Evolutionary conservation across 2,888 invertebrate species (phyloP).

Genomic region (Philereme transversata): DNA sequence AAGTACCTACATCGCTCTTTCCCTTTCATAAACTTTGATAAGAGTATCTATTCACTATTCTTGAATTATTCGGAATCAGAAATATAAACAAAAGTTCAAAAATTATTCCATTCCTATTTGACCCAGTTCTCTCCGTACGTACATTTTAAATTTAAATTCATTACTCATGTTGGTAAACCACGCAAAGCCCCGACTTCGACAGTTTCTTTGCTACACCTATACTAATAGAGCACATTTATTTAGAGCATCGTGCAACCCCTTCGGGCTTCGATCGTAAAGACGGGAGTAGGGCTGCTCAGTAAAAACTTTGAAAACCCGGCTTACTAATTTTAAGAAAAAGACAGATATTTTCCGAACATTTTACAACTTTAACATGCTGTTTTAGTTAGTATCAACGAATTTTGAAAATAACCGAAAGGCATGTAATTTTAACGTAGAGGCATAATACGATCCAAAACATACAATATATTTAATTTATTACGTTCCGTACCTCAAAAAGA

Average conservation of each 20-base stretch:
- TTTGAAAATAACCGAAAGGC: too few species aligned
- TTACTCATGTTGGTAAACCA: conserved; percentile 32
- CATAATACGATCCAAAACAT: too few species aligned
- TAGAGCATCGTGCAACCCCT: conserved; percentile 32
- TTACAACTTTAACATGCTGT: too few species aligned
- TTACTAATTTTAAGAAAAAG: background rate
- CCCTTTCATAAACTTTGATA: too few species aligned
- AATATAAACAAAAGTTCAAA: conserved; percentile 5
- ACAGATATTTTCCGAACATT: too few species aligned
- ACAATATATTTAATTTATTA: too few species aligned
- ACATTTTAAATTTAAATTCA: conserved; percentile 39
- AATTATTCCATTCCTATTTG: conserved; percentile 8
- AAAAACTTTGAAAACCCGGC: conserved; percentile 14
- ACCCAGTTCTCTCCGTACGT: conserved; percentile 11
- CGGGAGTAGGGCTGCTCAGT: conserved; percentile 14
- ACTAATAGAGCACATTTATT: conserved; percentile 40
- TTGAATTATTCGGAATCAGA: too few species aligned
- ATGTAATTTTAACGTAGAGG: too few species aligned
- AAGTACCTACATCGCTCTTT: too few species aligned
- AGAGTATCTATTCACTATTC: too few species aligned
- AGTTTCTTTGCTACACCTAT: conserved; percentile 30
- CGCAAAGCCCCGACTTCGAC: conserved; percentile 32
- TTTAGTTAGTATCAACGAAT: too few species aligned
- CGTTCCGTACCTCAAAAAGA: too few species aligned
- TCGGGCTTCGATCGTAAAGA: conserved; percentile 38